Percentiles rank a stretch among this genome's conserved stretches.
phyloP scores from a whole-genome alignment of 2,113 vertebrate genomes.

The Puffinus mauretanicus region DNA sequence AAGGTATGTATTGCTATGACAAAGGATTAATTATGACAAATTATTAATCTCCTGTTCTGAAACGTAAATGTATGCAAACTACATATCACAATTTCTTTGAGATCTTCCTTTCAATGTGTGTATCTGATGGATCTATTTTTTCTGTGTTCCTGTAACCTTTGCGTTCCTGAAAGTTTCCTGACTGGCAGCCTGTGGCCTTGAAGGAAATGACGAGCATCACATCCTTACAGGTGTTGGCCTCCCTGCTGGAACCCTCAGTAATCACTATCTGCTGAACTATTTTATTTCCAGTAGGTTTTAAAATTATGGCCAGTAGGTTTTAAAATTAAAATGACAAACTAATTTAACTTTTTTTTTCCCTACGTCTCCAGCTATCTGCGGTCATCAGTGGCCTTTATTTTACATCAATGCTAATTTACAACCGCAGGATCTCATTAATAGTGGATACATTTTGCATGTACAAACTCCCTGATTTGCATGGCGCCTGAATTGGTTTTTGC shows the following conservation, averaged over 20 bases:
- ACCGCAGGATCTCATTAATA: rapidly evolving
- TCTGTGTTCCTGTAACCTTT: background rate
- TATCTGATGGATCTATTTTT: background rate
- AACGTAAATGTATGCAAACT: background rate
- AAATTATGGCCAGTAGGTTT: background rate
- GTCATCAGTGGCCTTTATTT: background rate
- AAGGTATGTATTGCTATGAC: background rate
- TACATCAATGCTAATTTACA: background rate
- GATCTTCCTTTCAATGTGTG: background rate
- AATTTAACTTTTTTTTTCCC: background rate
- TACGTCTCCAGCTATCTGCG: rapidly evolving
- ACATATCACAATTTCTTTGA: background rate
- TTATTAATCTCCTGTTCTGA: background rate
- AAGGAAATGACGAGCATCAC: background rate
- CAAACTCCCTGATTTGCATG: rapidly evolving
- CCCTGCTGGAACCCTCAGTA: too few species aligned
- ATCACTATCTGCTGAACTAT: background rate
- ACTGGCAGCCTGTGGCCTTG: background rate
- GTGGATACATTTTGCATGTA: rapidly evolving
- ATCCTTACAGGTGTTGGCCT: background rate
- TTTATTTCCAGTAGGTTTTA: background rate
- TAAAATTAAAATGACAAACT: background rate
- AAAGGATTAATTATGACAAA: background rate
- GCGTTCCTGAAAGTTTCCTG: background rate
- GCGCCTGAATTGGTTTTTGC: rapidly evolving